phyloP scores from a whole-genome alignment of 2,888 invertebrate species.

The Aporophyla nigra region DNA sequence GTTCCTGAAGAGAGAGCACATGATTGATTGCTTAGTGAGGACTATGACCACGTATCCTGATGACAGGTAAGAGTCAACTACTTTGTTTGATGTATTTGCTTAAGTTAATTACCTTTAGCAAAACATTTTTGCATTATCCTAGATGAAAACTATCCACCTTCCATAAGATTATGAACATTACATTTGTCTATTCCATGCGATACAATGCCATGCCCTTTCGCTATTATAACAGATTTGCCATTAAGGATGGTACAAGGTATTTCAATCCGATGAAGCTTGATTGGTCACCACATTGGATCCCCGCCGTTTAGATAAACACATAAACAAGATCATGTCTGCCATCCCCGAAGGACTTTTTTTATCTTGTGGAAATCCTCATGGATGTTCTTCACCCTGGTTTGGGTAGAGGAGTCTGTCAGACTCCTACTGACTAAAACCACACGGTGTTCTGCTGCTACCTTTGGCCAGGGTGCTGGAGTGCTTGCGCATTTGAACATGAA shows the following conservation, averaged over 20 bases:
- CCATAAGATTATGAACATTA: too few relatives aligned
- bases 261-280: not conserved
- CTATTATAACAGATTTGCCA: not conserved
- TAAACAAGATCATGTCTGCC: not conserved
- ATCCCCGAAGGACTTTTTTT: too few relatives aligned
- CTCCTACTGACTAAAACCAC: too few relatives aligned
- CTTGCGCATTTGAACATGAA: too few relatives aligned
- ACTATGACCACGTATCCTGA: conserved; percentile 37
- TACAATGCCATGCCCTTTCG: not conserved
- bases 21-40: conserved; percentile 35
- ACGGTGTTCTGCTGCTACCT: too few relatives aligned
- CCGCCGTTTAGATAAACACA: not conserved
- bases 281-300: not conserved
- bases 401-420: too few relatives aligned
- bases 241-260: not conserved
- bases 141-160: not conserved
- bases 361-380: too few relatives aligned
- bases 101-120: not conserved
- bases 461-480: too few relatives aligned
- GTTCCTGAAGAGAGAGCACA: conserved; percentile 43
- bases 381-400: too few relatives aligned
- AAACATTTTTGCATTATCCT: not conserved
- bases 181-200: not conserved
- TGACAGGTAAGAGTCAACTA: conserved; percentile 38
- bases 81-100: not conserved